Evolutionary conservation across 2,113 vertebrate species (phyloP), one percentile per base, ranked within the genome.

Genomic region (Pollimyrus isidori): DNA sequence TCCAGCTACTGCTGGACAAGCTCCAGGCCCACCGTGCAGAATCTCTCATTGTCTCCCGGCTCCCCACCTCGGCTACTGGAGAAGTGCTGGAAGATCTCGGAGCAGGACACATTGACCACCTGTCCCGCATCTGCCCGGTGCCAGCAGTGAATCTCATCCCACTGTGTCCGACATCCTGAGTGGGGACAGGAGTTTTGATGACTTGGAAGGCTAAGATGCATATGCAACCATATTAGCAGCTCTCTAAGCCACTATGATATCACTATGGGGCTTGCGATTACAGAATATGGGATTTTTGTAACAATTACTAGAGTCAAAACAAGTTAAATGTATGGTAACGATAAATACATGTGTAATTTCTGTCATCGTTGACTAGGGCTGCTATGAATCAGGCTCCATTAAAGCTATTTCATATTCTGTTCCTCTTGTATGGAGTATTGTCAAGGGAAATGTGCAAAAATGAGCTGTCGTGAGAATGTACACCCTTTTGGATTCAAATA

Each of bases 81-180:
- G 86, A 96, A 94, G 92, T 94, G 95, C 90, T 94, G 94, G 83
- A 96, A 96, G 53, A 96, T 91, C 3, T 95, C 94, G 0, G 94
- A 92, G 89, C 96, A 96, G 89, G 96, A 96, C 0, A 95, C 90
- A 35, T 96, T 96, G 85, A 95, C 93, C 91, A 96, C 92, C 86
- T 95, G 94, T 9, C 95, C 95, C 1, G 93, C 90, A 0, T 95
- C 94, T 11, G 95, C 94, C 89, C 91, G 91, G 13, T 76, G 91
- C 96, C 96, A 96, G 90, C 96, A 96, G n/a, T 93, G 92, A 1
- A 96, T 93, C n/a, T 93, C 91, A 0, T 96, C 95, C 96, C 96
- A 96, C 65, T 95, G 93, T 0, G 96, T 96, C 76, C 91, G 89
- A 86, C 96, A 96, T 46, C 93, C 96, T 96, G 26, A 10, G 86